A percentile compares a stretch with the other conserved stretches of the same genome.
phyloP scores from a whole-genome alignment of 2,797 vertebrate genomes.

The Neosilurus mollespiculum region DNA sequence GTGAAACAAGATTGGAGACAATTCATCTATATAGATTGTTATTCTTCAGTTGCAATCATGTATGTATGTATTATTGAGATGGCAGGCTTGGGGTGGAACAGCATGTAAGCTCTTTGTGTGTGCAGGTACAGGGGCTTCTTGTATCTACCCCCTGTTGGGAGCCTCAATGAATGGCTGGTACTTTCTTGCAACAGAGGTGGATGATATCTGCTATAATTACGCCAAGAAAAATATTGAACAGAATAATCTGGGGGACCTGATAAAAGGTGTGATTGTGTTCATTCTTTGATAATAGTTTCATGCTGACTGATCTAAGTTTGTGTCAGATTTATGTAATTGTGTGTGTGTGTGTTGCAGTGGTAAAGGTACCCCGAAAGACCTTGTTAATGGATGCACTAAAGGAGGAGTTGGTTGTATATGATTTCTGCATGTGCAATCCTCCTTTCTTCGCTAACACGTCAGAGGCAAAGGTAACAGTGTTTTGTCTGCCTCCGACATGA shows the following conservation, averaged over 20 bases:
- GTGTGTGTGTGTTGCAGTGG: slow-evolving; percentile 74
- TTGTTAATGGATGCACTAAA: slow-evolving; percentile 96
- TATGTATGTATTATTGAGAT: background rate
- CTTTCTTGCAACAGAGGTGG: slow-evolving; percentile 97
- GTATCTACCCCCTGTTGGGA: slow-evolving; percentile 95
- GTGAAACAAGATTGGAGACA: no score
- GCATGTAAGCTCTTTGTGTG: background rate
- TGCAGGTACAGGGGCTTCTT: slow-evolving; percentile 94
- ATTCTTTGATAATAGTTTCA: background rate
- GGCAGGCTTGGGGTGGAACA: background rate
- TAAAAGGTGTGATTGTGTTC: slow-evolving; percentile 81
- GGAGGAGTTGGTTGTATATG: slow-evolving; percentile 92
- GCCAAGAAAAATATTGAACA: slow-evolving; percentile 96
- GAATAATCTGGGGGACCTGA: slow-evolving; percentile 91
- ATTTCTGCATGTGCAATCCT: slow-evolving; percentile 99
- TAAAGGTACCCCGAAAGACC: slow-evolving; percentile 99
- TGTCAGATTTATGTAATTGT: background rate
- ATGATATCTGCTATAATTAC: slow-evolving; percentile 97
- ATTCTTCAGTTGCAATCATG: background rate
- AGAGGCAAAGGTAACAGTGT: slow-evolving; percentile 85
- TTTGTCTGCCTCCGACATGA: background rate
- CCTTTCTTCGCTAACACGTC: slow-evolving; percentile 97
- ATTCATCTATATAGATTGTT: background rate
- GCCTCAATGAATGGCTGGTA: slow-evolving; percentile 98
- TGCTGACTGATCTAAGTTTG: slow-evolving; percentile 14